phyloP scores from a whole-genome alignment of 1,140 invertebrate genomes.

The Macrostomum lignano region DNA sequence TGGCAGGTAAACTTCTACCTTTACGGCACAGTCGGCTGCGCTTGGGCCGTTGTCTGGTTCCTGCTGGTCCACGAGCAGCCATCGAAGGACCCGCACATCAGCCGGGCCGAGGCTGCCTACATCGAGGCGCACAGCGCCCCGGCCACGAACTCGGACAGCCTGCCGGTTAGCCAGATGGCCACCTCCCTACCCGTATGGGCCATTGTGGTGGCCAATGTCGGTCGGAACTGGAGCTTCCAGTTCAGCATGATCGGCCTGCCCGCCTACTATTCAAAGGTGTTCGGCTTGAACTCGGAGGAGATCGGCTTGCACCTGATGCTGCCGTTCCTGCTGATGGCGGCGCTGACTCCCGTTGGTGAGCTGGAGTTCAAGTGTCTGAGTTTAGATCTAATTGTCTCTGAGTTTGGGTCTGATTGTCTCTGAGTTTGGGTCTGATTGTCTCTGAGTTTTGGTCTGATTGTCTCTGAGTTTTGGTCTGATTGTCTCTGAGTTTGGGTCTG shows the following conservation, averaged over 20 bases:
- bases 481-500: no score
- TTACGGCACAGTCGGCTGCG: not conserved
- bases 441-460: no score
- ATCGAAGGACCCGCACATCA: not conserved
- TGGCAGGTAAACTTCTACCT: conserved; percentile 3
- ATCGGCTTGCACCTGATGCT: conserved; percentile 2
- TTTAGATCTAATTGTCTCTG: not conserved
- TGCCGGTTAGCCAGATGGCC: not conserved
- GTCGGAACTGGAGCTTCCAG: conserved; percentile 5
- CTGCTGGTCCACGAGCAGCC: not conserved
- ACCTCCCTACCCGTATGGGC: conserved; percentile 4
- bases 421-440: no score
- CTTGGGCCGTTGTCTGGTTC: conserved; percentile 1
- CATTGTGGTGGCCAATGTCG: conserved; percentile 4
- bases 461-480: no score
- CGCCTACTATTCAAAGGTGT: not conserved
- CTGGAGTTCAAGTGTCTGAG: not conserved
- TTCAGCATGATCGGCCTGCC: conserved; percentile 4
- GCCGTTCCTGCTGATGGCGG: conserved; percentile 3
- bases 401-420: not conserved
- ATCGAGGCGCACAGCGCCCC: not conserved
- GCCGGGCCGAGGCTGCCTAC: not conserved
- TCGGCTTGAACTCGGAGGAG: not conserved
- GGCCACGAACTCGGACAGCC: not conserved
- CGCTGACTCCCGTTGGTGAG: conserved; percentile 3